Percentiles rank a stretch among this genome's conserved stretches.
phyloP scores from a whole-genome alignment of 1,140 invertebrate genomes.

The Bombus confusus region DNA sequence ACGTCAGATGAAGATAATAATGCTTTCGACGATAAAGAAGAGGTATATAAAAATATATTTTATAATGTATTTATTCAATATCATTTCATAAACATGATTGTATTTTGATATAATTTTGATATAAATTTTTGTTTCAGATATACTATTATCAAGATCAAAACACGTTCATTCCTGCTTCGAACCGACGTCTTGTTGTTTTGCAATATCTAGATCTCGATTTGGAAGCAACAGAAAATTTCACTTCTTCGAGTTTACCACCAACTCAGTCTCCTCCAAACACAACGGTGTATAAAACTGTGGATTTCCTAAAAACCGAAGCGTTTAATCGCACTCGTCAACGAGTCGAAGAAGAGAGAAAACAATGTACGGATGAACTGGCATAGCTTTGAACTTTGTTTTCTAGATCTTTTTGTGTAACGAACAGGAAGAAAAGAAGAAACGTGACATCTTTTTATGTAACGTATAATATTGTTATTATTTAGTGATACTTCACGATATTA shows the following conservation, averaged over 20 bases:
- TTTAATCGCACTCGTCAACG: conserved; percentile 93
- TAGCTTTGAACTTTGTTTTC: conserved; percentile 52
- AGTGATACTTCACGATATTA: conserved; percentile 11
- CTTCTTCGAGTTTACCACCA: conserved; percentile 70
- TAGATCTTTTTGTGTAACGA: not conserved
- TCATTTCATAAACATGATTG: not conserved
- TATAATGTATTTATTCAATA: not conserved
- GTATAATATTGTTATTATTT: conserved; percentile 33
- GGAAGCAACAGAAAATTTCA: conserved; percentile 80
- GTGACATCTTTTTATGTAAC: conserved; percentile 29
- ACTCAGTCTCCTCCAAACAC: conserved; percentile 81
- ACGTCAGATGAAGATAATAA: conserved; percentile 80
- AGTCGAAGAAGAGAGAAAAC: conserved; percentile 86
- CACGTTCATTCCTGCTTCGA: conserved; percentile 77
- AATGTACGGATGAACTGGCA: conserved; percentile 77
- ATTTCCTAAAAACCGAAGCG: conserved; percentile 95
- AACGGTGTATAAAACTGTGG: conserved; percentile 94
- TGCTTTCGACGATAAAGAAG: conserved; percentile 76
- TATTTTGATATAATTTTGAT: no score
- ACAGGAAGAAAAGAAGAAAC: not conserved
- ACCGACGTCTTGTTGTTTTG: conserved; percentile 78
- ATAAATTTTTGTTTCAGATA: conserved; percentile 72
- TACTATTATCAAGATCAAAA: conserved; percentile 80
- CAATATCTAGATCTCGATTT: conserved; percentile 91
- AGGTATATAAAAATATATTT: conserved; percentile 62